Evolutionary conservation across 2,888 invertebrate species (phyloP), one percentile per base, ranked within the genome.

Genomic region (Endomychus coccineus): DNA sequence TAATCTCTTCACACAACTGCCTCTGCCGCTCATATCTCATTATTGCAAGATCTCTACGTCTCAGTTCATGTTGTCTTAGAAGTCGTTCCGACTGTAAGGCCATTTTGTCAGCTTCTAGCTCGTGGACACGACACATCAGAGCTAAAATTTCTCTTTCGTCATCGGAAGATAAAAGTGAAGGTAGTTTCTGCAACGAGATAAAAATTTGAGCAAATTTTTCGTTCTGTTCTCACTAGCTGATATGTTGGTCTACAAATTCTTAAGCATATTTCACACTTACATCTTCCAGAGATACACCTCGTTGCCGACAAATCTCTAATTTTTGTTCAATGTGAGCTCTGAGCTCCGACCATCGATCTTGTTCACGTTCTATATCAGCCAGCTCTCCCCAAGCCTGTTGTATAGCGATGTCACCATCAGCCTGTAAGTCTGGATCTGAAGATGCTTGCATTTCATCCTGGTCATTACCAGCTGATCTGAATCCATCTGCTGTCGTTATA

Each of bases 61-160:
- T 74, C 38, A 94, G 73, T 58, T 92, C 91, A 53, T 90, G 89
- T 52, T 89, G 85, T 14, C 88, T 75, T 28, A 89, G 82, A 37
- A 92, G 71, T 19, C 88, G 71, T 58, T 88, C 86, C 2, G 90
- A 88, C 66, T 91, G 90, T 52, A 92, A 71, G 51, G 92, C 91
- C 67, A 88, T 79, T 68, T 91, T 95, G 62, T 92, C 90, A 0
- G 94, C 91, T 67, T 95, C 95, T 36, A 94, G 71, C 66, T 92
- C 89, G 60, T 95, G 94, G 22, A 95, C 91, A 48, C 88, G 78
- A 55, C 91, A 87, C 61, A 96, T 80, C 30, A 96, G 70, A 13
- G 85, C 81, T 39, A 90, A 66, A 36, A 95, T 78, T 61, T 96
- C 95, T 24, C 87, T 74, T 67, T 96, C 94, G 46, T 94, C 90